These are phyloP conservation scores for Acanthurus tractus DNA, from an alignment of 2,797 vertebrate species.

Conservation along the genomic window DNA sequence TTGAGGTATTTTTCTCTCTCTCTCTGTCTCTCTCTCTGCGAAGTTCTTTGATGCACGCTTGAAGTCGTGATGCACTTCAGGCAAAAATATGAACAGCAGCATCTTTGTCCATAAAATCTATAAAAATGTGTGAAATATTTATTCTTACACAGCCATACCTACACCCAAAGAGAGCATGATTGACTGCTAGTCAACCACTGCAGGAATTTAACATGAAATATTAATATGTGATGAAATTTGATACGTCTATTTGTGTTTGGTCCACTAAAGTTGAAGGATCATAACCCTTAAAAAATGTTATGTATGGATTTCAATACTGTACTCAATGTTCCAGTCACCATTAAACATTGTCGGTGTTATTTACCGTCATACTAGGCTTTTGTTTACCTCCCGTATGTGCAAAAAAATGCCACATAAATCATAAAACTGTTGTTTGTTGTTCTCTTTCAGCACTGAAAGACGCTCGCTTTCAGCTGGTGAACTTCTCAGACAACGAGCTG, in stretches of 20 bases:
- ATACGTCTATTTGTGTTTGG: constrained; percentile 1
- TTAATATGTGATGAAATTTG: neutral
- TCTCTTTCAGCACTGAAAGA: constrained; percentile 92
- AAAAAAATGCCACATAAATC: neutral
- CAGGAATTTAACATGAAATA: constrained; percentile 5
- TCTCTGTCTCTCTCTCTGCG: neutral
- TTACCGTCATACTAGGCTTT: too few species aligned
- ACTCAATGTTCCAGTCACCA: neutral
- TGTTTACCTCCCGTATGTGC: neutral
- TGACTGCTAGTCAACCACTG: constrained; percentile 6
- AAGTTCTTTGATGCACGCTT: constrained; percentile 29
- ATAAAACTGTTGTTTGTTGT: neutral
- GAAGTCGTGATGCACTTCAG: constrained; percentile 4
- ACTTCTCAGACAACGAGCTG: constrained; percentile 98
- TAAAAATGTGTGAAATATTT: neutral
- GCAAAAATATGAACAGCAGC: neutral
- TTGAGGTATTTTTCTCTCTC: neutral
- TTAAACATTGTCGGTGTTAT: neutral
- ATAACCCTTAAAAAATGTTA: neutral
- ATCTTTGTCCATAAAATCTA: constrained; percentile 1
- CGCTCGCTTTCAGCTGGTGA: constrained; percentile 97
- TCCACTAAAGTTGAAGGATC: neutral
- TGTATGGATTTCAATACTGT: neutral
- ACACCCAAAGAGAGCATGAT: neutral
- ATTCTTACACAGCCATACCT: constrained; percentile 3